A percentile compares a stretch with the other conserved stretches of the same genome.
phyloP scores from a whole-genome alignment of 2,888 invertebrate species.

The Dysmachus trigonus region DNA sequence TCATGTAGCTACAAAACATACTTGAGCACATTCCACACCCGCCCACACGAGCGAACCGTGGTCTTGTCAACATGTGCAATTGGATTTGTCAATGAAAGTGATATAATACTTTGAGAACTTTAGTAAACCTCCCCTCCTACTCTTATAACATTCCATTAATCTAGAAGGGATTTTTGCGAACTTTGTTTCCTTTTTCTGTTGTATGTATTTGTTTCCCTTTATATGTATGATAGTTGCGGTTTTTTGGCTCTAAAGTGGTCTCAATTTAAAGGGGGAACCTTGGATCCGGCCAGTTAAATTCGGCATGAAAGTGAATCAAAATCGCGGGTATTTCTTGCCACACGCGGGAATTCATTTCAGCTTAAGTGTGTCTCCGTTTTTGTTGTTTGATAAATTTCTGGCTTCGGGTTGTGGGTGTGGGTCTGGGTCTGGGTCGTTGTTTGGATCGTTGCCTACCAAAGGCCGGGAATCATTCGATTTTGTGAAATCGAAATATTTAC shows the following conservation, averaged over 20 bases:
- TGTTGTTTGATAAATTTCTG: not conserved
- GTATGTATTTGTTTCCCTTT: not conserved
- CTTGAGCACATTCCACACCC: not conserved
- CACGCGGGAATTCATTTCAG: not conserved
- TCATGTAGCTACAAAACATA: not conserved
- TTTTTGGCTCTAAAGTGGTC: not conserved
- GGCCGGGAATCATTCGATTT: not conserved
- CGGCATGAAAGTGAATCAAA: not conserved
- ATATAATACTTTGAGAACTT: not conserved
- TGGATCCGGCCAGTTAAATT: not conserved
- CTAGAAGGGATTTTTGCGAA: not conserved
- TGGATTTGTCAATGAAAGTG: slow-evolving; percentile 37
- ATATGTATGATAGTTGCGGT: not conserved
- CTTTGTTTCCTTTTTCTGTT: not conserved
- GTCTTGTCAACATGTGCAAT: slow-evolving; percentile 32
- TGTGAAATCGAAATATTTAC: not conserved
- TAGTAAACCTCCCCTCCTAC: not conserved
- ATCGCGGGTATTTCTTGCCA: not conserved
- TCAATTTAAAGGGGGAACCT: not conserved
- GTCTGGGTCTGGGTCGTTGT: not conserved
- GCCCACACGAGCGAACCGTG: not conserved
- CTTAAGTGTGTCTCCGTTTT: not conserved
- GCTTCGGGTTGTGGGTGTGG: not conserved
- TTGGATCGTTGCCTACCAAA: not conserved
- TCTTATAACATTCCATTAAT: not conserved